Conservation (phyloP, 2,797 vertebrate species). For the Oophaga sylvatica region DNA sequence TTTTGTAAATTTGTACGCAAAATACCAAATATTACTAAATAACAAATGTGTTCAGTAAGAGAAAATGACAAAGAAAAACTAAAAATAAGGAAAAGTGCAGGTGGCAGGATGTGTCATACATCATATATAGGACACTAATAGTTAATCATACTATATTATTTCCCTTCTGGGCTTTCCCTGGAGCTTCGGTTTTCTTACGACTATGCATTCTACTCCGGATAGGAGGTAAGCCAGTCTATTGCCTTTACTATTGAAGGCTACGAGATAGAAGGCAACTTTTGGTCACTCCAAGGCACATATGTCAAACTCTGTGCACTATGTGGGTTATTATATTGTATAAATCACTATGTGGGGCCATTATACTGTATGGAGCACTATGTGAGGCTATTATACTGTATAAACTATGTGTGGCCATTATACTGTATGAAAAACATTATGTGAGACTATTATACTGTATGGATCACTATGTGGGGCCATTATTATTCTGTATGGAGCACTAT, state of each 20-base stretch:
- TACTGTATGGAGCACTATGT: too few relatives aligned
- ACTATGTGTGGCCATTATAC: too few relatives aligned
- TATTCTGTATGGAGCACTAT: too few relatives aligned
- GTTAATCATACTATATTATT: constrained; percentile 4
- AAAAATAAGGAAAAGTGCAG: background rate
- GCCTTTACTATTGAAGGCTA: background rate
- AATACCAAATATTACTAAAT: background rate
- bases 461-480: too few relatives aligned
- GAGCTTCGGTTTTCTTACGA: background rate
- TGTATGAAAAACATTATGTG: too few relatives aligned
- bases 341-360: too few relatives aligned
- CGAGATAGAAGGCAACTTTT: background rate
- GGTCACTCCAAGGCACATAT: background rate
- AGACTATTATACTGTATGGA: too few relatives aligned
- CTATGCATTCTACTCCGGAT: background rate
- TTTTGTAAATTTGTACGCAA: background rate
- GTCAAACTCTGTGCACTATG: too few relatives aligned
- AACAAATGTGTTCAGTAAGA: background rate
- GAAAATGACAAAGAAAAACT: background rate
- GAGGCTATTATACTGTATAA: too few relatives aligned
- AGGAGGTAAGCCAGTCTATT: background rate
- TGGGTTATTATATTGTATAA: too few relatives aligned
- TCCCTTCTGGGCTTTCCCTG: background rate
- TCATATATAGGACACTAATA: background rate
- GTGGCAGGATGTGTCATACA: background rate